Percentiles rank a stretch among this genome's conserved stretches.
These are phyloP conservation scores for Vultur gryphus DNA, from an alignment of 2,797 vertebrate genomes.

Conservation along the genomic window DNA sequence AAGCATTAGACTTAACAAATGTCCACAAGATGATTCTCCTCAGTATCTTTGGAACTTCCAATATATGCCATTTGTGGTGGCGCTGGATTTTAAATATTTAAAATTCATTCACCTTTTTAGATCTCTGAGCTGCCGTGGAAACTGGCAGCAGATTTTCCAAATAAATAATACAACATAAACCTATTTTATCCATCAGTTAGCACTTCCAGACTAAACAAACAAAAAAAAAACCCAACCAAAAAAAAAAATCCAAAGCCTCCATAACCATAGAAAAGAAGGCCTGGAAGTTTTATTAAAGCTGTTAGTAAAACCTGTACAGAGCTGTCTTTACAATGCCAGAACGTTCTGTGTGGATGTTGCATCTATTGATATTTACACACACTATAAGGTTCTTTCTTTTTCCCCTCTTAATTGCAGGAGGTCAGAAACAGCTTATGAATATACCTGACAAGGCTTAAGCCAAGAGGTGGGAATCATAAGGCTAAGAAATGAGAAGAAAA, in stretches of 20 bases:
- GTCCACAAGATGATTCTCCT: not conserved
- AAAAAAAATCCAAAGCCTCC: not conserved
- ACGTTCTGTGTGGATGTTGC: not conserved
- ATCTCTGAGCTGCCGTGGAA: not conserved
- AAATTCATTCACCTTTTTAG: constrained; percentile 25
- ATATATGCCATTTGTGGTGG: not conserved
- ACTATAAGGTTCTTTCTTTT: not conserved
- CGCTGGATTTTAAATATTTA: constrained; percentile 30
- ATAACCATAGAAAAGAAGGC: not conserved
- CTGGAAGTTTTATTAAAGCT: not conserved
- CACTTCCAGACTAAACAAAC: not conserved
- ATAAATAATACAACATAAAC: constrained; percentile 28
- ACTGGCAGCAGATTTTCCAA: constrained; percentile 16
- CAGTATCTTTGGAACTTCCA: not conserved
- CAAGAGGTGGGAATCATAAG: not conserved
- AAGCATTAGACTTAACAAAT: not conserved
- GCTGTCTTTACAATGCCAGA: not conserved
- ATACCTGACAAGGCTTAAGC: not conserved
- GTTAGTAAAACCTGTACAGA: not conserved
- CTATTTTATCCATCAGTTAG: constrained; percentile 11
- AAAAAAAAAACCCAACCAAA: not conserved
- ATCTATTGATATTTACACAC: not conserved
- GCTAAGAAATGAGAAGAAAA: not conserved
- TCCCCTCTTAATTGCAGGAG: not conserved
- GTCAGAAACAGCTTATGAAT: not conserved